Evolutionary conservation across 1,140 invertebrate genomes (phyloP), one percentile per base, ranked within the genome.

Genomic region (Eumaeus atala): DNA sequence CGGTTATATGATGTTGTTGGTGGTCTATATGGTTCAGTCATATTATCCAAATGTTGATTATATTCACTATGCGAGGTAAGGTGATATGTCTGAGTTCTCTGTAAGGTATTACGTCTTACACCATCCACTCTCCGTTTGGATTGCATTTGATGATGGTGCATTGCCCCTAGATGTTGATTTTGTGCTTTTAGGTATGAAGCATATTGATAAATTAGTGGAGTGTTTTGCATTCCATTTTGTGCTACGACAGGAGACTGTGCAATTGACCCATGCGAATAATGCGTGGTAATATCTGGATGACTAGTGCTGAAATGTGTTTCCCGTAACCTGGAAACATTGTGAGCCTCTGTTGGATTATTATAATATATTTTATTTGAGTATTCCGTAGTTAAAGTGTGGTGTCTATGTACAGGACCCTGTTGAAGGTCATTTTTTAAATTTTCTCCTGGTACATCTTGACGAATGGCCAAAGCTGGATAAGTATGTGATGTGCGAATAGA

Each of bases 261-360:
- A 16, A 76, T 62, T 18, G 58, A 61, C 5, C 70, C 76, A 54
- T 82, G 83, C 7, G 66, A 70, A 52, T 87, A 81, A 62, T 83
- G 76, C 12, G 76, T 82, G 6, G 83, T 76, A 51, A 88, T 87
- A 54, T 88, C 87, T 33, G 87, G 86, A 62, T 88, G 87, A 64
- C 86, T 88, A 36, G 84, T 87, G 64, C 87, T 88, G 56, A 88
- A 88, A 56, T 88, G 87, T 16, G 85, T 86, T 59, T 88, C 87
- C 60, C 78, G 55, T 49, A 84, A 64, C 11, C 82, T 64, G 18
- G 84, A 81, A 11, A 85, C 83, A 75, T 75, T 80, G 17, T 80
- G 77, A 35, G 76, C 70, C 18, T 86, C 83, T 10, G 71, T 70
- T 40, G 66, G 63, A 60, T 62, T 69, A 54, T 71, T 81, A 59